Conservation (phyloP, 2,797 vertebrate genomes). For the Paramormyrops hopkinsi region DNA sequence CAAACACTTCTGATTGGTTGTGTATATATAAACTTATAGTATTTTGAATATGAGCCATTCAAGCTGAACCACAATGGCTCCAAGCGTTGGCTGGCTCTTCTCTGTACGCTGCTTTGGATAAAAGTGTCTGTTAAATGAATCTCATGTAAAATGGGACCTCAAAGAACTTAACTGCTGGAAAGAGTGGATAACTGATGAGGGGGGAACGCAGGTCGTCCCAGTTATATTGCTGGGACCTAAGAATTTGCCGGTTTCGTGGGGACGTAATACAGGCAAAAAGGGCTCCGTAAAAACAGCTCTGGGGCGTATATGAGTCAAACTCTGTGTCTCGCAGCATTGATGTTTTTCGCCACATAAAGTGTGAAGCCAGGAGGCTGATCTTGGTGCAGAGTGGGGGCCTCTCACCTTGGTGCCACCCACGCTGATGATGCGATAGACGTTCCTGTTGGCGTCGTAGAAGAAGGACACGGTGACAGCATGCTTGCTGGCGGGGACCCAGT, state of each 20-base stretch:
- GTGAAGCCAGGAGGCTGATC: background rate
- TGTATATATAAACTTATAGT: background rate
- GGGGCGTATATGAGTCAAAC: background rate
- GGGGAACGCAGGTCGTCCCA: background rate
- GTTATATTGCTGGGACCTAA: background rate
- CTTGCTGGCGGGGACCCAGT: slow-evolving; percentile 95
- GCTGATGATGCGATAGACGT: slow-evolving; percentile 91
- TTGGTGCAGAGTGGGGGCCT: background rate
- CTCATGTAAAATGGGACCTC: background rate
- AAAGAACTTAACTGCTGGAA: background rate
- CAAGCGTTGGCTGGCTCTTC: background rate
- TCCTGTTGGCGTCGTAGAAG: slow-evolving; percentile 85
- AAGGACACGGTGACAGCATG: slow-evolving; percentile 90
- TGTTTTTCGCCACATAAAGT: background rate
- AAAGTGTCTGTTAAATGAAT: background rate
- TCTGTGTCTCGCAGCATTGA: background rate
- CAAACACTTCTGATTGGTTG: background rate
- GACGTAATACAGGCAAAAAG: background rate
- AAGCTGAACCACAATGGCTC: background rate
- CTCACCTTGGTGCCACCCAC: slow-evolving; percentile 91
- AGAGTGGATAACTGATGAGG: background rate
- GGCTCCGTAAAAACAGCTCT: background rate
- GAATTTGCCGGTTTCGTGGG: background rate
- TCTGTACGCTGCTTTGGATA: background rate
- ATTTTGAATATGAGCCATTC: background rate